Evolutionary conservation across 2,888 invertebrate species (phyloP).

Genomic region (Drosophila borborema): DNA sequence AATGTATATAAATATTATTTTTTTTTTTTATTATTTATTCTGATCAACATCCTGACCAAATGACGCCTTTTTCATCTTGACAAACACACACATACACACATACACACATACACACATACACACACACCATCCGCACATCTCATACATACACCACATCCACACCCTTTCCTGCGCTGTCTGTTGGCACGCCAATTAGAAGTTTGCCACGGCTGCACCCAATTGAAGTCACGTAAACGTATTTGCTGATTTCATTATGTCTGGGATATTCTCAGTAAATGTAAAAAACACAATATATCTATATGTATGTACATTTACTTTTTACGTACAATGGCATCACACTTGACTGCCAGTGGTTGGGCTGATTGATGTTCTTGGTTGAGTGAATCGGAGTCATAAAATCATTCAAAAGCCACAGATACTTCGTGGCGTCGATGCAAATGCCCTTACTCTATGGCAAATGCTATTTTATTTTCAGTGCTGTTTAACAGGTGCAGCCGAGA

Average conservation of each 20-base stretch:
- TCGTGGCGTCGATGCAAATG: slow-evolving; percentile 27
- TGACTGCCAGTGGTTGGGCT: slow-evolving; percentile 30
- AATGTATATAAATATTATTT: not conserved
- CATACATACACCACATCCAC: slow-evolving; percentile 28
- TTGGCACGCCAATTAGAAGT: slow-evolving; percentile 71
- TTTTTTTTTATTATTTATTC: slow-evolving; percentile 7
- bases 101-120: not conserved
- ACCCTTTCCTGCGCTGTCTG: slow-evolving; percentile 52
- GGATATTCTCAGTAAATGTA: slow-evolving; percentile 50
- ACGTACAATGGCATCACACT: slow-evolving; percentile 45
- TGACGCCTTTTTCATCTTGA: slow-evolving; percentile 10
- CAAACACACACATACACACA: not conserved
- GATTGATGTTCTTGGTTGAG: slow-evolving; percentile 58
- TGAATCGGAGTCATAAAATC: slow-evolving; percentile 31
- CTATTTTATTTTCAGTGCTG: slow-evolving; percentile 22
- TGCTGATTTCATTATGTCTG: slow-evolving; percentile 68
- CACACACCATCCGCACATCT: slow-evolving; percentile 33
- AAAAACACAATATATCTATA: slow-evolving; percentile 38
- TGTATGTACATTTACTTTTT: slow-evolving; percentile 21
- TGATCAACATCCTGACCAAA: slow-evolving; percentile 24
- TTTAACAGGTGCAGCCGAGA: slow-evolving; percentile 40
- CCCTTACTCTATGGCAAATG: slow-evolving; percentile 15
- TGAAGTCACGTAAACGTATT: slow-evolving; percentile 76
- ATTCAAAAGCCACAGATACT: slow-evolving; percentile 11
- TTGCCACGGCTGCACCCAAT: slow-evolving; percentile 69